A percentile compares a stretch with the other conserved stretches of the same genome.
Conservation (phyloP, 2,113 vertebrate species). For the Callipepla squamata region DNA sequence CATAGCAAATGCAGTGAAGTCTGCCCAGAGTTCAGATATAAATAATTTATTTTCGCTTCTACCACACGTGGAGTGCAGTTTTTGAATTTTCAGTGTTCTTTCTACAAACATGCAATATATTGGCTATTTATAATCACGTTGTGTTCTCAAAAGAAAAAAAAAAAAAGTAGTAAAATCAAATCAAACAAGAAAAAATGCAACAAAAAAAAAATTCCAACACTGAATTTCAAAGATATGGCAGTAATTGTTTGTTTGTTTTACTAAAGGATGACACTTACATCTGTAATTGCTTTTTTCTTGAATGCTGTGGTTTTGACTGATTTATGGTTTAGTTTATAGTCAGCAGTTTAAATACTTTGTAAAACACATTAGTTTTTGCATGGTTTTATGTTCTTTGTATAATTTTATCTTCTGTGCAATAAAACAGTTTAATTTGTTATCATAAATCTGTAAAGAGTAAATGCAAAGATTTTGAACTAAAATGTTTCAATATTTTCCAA, state of each 20-base stretch:
- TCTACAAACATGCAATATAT: not conserved
- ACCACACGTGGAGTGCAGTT: not conserved
- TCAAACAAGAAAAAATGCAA: not conserved
- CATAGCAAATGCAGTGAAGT: not conserved
- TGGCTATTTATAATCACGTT: not conserved
- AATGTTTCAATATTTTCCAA: not conserved
- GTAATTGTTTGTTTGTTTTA: constrained; percentile 34
- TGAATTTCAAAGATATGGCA: constrained; percentile 29
- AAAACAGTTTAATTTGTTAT: constrained; percentile 38
- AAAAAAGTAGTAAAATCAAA: not conserved
- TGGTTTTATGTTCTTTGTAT: constrained; percentile 18
- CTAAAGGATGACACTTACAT: constrained; percentile 17
- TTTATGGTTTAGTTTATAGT: constrained; percentile 49
- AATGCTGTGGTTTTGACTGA: constrained; percentile 51
- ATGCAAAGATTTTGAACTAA: not conserved
- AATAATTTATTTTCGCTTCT: not conserved
- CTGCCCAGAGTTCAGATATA: not conserved
- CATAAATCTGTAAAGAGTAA: constrained; percentile 29
- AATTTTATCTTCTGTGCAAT: constrained; percentile 39
- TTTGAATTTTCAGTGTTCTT: not conserved
- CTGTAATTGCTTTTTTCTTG: constrained; percentile 41
- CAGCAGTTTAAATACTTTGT: constrained; percentile 29
- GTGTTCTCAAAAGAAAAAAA: not conserved
- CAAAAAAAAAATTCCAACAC: not conserved
- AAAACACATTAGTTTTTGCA: constrained; percentile 5